Base-by-base conservation (phyloP, 2,888 invertebrate genomes). In the Epirrhoe tristata region DNA sequence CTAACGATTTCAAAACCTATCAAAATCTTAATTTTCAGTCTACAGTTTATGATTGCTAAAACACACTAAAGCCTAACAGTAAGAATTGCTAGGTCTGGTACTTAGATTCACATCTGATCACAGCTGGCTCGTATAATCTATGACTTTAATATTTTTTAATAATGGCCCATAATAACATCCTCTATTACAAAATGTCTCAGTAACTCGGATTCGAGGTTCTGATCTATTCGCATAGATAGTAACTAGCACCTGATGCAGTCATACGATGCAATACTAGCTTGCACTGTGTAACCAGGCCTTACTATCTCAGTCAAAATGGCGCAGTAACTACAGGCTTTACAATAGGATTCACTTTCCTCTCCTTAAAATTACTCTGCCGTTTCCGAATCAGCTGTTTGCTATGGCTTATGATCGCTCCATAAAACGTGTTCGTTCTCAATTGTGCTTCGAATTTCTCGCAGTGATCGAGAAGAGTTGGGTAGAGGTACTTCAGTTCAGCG, bases 361-460 rank as follows among this genome's bases (percentile, higher is more conserved):
- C 74, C 10, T 75, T 85, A 65, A 92, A 89, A 74, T 89, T 82
- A 59, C 88, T 79, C 0, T 84, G 87, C n/a, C 81, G 76, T 70
- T 88, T 91, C 60, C 93, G 83, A 52, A 88, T 84, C 17, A 93
- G 70, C 74, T 93, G 93, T 54, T 91, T 91, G 74, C 96, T 96
- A 69, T 96, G 96, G 8, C 97, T 97, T 58, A 95, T 91, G 0
- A 96, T 74, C 24, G 96, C 91, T 68, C 95, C 94, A 76, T 95
- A 92, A 69, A 95, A 95, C 0, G 94, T 93, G 6, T 89, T 92
- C 48, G 87, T 85, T 56, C 89, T 87, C 16, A 94, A 85, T 48
- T 94, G 83, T 0, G 95, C 81, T 10, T 94, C 94, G 76, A 95
- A 97, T 75, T 97, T 95, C 43, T 94, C 85, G 74, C 96, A 95